Base-by-base conservation (phyloP, 2,888 invertebrate genomes). In the Leptopilina myrica region DNA sequence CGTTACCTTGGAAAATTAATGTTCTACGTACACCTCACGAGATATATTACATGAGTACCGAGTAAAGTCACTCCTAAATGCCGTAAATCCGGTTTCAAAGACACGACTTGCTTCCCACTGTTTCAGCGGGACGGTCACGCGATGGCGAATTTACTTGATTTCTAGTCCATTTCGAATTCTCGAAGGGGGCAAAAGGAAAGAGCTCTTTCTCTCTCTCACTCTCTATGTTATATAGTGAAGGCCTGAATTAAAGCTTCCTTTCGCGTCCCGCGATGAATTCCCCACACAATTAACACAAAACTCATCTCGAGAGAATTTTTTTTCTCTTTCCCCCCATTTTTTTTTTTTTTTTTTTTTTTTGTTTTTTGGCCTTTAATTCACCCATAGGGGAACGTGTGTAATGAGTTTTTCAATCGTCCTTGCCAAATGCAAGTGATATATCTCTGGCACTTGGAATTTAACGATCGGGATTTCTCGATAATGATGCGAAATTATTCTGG, bases 81-180 rank as follows among this genome's bases (percentile, higher is more conserved):
- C 78, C 73, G 78, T 78, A 78, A 78, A 78, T 78, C 66, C 76
- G 66, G 76, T 66, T 75, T 49, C 49, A 69, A 78, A 73, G 78
- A 78, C 76, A 66, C 76, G 53, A 56, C 76, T 43, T 78, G 59
- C 66, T 76, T 78, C 76, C 76, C 46, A 66, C 56, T 78, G 78
- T 78, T 78, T 40, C 59, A 66, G 66, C 65, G 75, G 53, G 75
- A 64, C 65, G 75, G 78, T 78, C 78, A 78, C 78, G 73, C 73
- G 76, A 76, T 78, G 56, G 64, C 65, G 26, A 56, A 76, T 65
- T 76, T 76, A 69, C 40, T 73, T 73, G 73, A 59, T 73, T 73
- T 73, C 73, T 73, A 73, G 56, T 73, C 56, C 56, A 73, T 73
- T 73, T 59, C 40, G 56, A 73, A 73, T 73, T 59, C 40, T 53